Base-by-base conservation (phyloP, 2,888 invertebrate species). In the Aphrophora alni region DNA sequence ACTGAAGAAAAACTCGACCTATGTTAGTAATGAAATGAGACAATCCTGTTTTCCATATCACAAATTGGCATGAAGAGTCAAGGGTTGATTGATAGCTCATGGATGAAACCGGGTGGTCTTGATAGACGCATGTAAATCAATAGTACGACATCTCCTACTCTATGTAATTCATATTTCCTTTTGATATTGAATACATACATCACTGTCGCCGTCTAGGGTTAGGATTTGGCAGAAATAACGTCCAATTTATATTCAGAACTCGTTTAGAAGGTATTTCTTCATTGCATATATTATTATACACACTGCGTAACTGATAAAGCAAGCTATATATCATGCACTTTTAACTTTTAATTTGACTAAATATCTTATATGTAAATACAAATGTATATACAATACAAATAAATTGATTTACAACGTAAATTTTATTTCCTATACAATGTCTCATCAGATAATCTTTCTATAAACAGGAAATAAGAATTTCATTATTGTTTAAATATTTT, bases 241-340 rank as follows among this genome's bases (percentile, higher is more conserved):
- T 17, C 38, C 77, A 76, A 76, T 76, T 76, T 76, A 59, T 59
- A 68, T 68, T 68, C 77, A 28, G 38, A 70, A 70, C 77, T 70
- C 14, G 44, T 44, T 14, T 44, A 44, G 10, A n/a, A n/a, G n/a
- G n/a, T n/a, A n/a, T n/a, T n/a, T n/a, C n/a, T n/a, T n/a, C n/a
- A n/a, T n/a, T n/a, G n/a, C n/a, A n/a, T n/a, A n/a, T n/a, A n/a
- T n/a, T n/a, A n/a, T n/a, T n/a, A n/a, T n/a, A n/a, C n/a, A n/a
- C n/a, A n/a, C n/a, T n/a, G n/a, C n/a, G n/a, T n/a, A n/a, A n/a
- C n/a, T n/a, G n/a, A n/a, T n/a, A n/a, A n/a, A n/a, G n/a, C n/a
- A n/a, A n/a, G n/a, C n/a, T n/a, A n/a, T n/a, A n/a, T n/a, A n/a
- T n/a, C n/a, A n/a, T n/a, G n/a, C n/a, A n/a, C n/a, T n/a, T n/a